phyloP scores from a whole-genome alignment of 2,113 vertebrate genomes.

The Kobus ellipsiprymnus region DNA sequence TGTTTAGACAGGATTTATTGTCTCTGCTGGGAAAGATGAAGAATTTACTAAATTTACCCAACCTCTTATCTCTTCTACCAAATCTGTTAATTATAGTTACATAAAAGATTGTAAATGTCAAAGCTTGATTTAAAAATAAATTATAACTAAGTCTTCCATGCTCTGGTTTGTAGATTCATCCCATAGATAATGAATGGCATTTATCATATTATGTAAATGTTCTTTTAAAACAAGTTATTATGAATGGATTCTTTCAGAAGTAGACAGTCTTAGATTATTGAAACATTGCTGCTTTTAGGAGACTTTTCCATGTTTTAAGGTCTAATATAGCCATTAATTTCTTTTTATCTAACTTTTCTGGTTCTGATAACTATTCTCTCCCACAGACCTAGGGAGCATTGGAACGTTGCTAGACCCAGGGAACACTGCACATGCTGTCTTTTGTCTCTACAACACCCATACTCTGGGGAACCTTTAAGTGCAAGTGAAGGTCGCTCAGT shows the following conservation, averaged over 20 bases:
- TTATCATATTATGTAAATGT: constrained; percentile 70
- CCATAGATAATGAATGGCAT: constrained; percentile 59
- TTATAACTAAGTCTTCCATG: constrained; percentile 52
- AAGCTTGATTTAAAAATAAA: constrained; percentile 67
- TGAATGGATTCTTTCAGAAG: constrained; percentile 43
- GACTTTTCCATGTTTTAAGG: background rate
- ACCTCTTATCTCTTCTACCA: constrained; percentile 43
- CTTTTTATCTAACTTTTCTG: background rate
- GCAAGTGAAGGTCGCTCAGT: background rate
- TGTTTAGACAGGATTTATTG: constrained; percentile 43
- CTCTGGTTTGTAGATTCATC: constrained; percentile 54
- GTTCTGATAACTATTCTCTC: background rate
- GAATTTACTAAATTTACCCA: constrained; percentile 50
- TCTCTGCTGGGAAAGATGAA: constrained; percentile 49
- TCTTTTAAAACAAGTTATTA: constrained; percentile 57
- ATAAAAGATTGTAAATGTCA: constrained; percentile 67
- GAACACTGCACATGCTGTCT: background rate
- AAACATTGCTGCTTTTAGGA: constrained; percentile 47
- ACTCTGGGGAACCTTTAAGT: background rate
- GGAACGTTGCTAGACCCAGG: background rate
- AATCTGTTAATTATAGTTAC: constrained; percentile 63
- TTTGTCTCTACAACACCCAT: background rate
- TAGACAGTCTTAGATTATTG: constrained; percentile 32
- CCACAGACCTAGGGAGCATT: background rate
- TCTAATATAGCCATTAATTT: background rate